Evolutionary conservation across 1,140 invertebrate genomes (phyloP).

Genomic region (Bemisia tabaci): DNA sequence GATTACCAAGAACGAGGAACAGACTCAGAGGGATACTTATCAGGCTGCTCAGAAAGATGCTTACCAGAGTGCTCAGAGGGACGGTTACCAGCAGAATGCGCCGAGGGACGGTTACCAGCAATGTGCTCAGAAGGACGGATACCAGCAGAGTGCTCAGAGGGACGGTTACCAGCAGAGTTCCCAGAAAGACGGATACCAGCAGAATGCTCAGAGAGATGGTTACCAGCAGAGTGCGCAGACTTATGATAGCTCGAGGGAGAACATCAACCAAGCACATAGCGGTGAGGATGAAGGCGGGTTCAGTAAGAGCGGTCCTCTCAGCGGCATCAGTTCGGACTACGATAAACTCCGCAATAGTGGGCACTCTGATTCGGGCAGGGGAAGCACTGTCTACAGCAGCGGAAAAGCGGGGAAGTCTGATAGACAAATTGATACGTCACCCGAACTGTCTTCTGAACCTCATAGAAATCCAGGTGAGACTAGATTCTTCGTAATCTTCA

Average conservation of each 20-base stretch:
- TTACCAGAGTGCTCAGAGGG: too few relatives aligned
- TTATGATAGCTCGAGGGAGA: background rate
- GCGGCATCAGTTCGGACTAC: constrained; percentile 40
- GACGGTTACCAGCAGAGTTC: too few relatives aligned
- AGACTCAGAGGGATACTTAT: background rate
- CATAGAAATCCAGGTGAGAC: constrained; percentile 16
- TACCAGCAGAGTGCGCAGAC: background rate
- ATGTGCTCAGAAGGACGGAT: too few relatives aligned
- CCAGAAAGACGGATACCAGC: too few relatives aligned
- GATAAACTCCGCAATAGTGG: constrained; percentile 42
- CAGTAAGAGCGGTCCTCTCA: constrained; percentile 10
- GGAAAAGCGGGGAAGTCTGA: constrained; percentile 30
- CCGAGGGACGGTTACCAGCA: too few relatives aligned
- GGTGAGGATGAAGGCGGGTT: background rate
- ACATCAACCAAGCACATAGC: background rate
- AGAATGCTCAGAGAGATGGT: background rate
- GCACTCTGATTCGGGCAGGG: constrained; percentile 50
- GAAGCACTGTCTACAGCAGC: constrained; percentile 59
- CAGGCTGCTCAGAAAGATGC: too few relatives aligned
- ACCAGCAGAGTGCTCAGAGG: too few relatives aligned
- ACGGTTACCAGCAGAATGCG: too few relatives aligned
- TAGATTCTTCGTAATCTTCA: constrained; percentile 5
- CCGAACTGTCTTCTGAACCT: constrained; percentile 16
- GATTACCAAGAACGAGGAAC: background rate
- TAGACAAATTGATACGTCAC: constrained; percentile 15